Evolutionary conservation across 2,888 invertebrate genomes (phyloP).

Genomic region (Parnassius glacialis): DNA sequence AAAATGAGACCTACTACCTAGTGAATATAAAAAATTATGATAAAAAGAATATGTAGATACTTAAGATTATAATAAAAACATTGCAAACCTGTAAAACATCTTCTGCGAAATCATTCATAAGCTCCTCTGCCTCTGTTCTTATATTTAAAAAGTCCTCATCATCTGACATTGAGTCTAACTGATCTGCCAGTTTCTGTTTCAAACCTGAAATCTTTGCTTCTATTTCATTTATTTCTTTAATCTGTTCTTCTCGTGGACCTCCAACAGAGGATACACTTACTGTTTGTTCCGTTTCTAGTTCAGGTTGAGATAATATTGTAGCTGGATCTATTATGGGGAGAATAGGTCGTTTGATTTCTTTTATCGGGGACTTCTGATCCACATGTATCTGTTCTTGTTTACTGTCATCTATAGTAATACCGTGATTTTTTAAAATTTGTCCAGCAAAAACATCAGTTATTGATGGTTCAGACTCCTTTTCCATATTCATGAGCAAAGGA

Average conservation of each 20-base stretch:
- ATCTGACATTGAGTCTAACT: constrained; percentile 80
- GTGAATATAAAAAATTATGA: too few relatives aligned
- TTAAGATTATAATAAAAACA: not conserved
- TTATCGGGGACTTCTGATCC: constrained; percentile 49
- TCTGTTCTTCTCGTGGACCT: constrained; percentile 51
- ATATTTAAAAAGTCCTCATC: constrained; percentile 85
- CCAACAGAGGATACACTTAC: constrained; percentile 46
- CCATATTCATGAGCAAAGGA: constrained; percentile 71
- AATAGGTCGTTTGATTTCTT: constrained; percentile 57
- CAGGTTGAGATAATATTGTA: constrained; percentile 51
- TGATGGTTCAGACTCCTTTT: constrained; percentile 75
- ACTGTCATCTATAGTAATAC: constrained; percentile 53
- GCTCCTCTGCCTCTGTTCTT: constrained; percentile 82
- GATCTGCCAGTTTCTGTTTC: constrained; percentile 67
- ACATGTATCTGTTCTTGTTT: constrained; percentile 49
- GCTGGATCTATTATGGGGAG: constrained; percentile 71
- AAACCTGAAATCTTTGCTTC: constrained; percentile 82
- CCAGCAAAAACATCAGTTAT: constrained; percentile 84
- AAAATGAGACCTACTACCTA: too few relatives aligned
- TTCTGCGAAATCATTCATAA: constrained; percentile 76
- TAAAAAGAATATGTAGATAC: too few relatives aligned
- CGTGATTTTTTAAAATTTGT: constrained; percentile 80
- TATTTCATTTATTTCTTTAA: constrained; percentile 73
- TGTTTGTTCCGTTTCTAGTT: constrained; percentile 38
- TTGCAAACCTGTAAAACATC: constrained; percentile 68